Percentiles rank a stretch among this genome's conserved stretches.
Evolutionary conservation across 2,113 vertebrate species (phyloP).

Genomic region (Tragelaphus imberbis): DNA sequence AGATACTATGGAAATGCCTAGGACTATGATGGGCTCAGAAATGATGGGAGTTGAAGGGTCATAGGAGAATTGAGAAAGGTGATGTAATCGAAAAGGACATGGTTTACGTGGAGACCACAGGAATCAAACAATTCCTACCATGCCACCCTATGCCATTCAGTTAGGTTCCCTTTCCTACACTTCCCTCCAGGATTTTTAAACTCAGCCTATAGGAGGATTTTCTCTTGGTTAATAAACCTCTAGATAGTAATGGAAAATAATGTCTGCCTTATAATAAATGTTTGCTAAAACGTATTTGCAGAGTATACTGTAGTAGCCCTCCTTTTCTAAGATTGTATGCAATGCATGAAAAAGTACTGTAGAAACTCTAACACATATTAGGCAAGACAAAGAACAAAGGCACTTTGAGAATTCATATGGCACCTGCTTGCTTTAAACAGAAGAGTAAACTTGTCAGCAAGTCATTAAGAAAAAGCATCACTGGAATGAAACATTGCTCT

Average conservation of each 20-base stretch:
- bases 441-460: conserved; percentile 26
- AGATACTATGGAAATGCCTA: not conserved
- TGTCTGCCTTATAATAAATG: not conserved
- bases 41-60: not conserved
- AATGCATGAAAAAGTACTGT: not conserved
- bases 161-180: not conserved
- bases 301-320: not conserved
- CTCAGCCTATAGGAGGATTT: not conserved
- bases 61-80: not conserved
- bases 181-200: not conserved
- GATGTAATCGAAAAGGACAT: not conserved
- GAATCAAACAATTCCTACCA: not conserved
- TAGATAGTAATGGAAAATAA: not conserved
- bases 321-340: not conserved
- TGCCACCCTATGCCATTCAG: not conserved
- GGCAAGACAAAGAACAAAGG: not conserved
- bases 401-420: not conserved
- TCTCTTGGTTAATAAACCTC: not conserved
- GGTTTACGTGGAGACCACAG: not conserved
- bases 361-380: not conserved
- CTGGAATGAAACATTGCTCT: not conserved
- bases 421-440: not conserved
- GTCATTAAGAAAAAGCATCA: not conserved
- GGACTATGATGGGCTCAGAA: not conserved
- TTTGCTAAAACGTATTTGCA: not conserved